Base-by-base conservation (phyloP, 2,113 vertebrate species). In the Speoplatyrhinus poulsoni region DNA sequence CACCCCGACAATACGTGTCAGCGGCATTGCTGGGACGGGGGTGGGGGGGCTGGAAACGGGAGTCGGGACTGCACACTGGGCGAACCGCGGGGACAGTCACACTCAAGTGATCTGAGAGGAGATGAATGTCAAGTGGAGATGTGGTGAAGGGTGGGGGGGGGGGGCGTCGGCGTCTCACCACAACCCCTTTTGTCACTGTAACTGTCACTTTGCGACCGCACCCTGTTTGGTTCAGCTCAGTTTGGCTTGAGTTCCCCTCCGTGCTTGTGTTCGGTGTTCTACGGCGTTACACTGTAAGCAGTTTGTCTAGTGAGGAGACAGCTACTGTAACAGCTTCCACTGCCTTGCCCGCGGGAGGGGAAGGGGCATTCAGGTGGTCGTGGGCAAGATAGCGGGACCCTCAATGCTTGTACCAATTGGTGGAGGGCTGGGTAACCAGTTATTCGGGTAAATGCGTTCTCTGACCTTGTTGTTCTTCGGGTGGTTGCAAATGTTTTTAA, bases 61-160 rank as follows among this genome's bases (percentile, higher is more conserved):
- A 48, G 55, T 26, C 26, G 26, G 41, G 83, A 65, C 70, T 73
- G 77, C 85, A 81, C 71, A 73, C 85, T 79, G 82, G 53, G 76
- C 68, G 0, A 16, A 53, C 64, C 69, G 55, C 58, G 72, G 75
- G 79, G 80, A 77, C 68, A 53, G 85, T 89, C 83, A 84, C 87
- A 75, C 82, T 86, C 78, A 73, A 82, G 70, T 85, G 85, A 80
- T 89, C 85, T 75, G 74, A 81, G 80, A 81, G 79, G 75, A 83
- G 82, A 77, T 79, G 81, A 81, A 76, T 86, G 84, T 88, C 78
- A 86, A 75, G 73, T 55, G 66, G 57, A 19, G 77, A 68, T 82
- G 41, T 68, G 80, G 80, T 62, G 74, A 47, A 19, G 73, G 80
- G 69, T 80, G 80, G 67, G 70, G 80, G 67, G 70, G 80, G 78